Percentiles rank a stretch among this genome's conserved stretches.
phyloP scores from a whole-genome alignment of 2,888 invertebrate genomes.

The Drosophila pseudotalamancana region DNA sequence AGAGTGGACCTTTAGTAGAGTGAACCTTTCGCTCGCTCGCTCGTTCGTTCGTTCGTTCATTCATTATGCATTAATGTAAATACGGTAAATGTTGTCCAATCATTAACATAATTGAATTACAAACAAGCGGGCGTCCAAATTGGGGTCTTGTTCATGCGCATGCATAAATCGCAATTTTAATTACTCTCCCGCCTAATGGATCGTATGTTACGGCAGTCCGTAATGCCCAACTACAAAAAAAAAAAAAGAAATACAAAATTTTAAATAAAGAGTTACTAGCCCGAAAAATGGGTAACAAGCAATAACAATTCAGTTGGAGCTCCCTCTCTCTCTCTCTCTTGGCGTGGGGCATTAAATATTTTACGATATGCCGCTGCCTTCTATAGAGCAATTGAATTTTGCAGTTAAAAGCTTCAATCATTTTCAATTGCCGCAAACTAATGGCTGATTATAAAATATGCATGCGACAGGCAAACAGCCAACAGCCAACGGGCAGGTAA shows the following conservation, averaged over 20 bases:
- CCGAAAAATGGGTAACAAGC: slow-evolving; percentile 18
- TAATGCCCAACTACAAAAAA: slow-evolving; percentile 6
- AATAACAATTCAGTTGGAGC: slow-evolving; percentile 19
- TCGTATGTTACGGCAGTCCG: slow-evolving; percentile 46
- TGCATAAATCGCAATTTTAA: slow-evolving; percentile 78
- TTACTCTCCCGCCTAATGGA: slow-evolving; percentile 76
- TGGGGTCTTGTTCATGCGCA: slow-evolving; percentile 59
- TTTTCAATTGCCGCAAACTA: slow-evolving; percentile 80
- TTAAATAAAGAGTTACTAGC: slow-evolving; percentile 27
- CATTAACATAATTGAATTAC: slow-evolving; percentile 84
- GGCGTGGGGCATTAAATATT: slow-evolving; percentile 59
- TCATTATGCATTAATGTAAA: slow-evolving; percentile 84
- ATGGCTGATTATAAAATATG: slow-evolving; percentile 78
- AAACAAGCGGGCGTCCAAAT: slow-evolving; percentile 74
- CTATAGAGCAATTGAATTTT: slow-evolving; percentile 74
- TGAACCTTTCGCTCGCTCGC: no score
- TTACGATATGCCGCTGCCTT: slow-evolving; percentile 32
- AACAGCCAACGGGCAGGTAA: neutral
- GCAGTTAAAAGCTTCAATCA: slow-evolving; percentile 80
- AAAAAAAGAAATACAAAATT: neutral
- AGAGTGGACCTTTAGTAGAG: slow-evolving; percentile 17
- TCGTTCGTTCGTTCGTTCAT: no score
- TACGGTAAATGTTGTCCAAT: slow-evolving; percentile 84
- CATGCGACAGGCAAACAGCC: slow-evolving; percentile 63
- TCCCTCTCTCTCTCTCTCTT: slow-evolving; percentile 33